Evolutionary conservation across 2,888 invertebrate genomes (phyloP).

Genomic region (Drosophila anomalata): DNA sequence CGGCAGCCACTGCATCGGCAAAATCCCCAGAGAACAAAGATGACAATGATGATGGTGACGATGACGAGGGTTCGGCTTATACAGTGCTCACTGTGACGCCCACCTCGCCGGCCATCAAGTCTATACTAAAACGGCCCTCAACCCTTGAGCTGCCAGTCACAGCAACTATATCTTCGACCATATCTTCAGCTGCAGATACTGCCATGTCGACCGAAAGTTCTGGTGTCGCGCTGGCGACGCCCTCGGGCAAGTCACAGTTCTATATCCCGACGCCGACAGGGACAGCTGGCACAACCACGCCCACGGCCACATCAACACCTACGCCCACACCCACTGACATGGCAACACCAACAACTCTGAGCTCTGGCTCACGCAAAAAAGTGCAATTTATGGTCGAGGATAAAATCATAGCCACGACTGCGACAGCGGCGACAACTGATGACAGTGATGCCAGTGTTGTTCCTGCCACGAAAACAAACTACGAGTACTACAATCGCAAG

Average conservation of each 20-base stretch:
- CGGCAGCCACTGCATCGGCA: conserved; percentile 1
- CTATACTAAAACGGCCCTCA: conserved; percentile 86
- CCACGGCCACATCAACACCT: conserved; percentile 84
- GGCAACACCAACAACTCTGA: conserved; percentile 34
- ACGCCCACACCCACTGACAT: conserved; percentile 38
- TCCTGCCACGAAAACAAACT: conserved; percentile 65
- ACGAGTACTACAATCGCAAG: conserved; percentile 81
- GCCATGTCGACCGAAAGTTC: conserved; percentile 42
- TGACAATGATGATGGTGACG: conserved; percentile 19
- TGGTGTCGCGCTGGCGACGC: conserved; percentile 45
- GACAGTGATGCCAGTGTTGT: conserved; percentile 54
- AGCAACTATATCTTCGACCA: conserved; percentile 26
- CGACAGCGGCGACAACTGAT: conserved; percentile 62
- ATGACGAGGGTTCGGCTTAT: conserved; percentile 40
- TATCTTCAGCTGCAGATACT: not conserved
- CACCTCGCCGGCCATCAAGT: conserved; percentile 84
- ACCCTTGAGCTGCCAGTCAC: conserved; percentile 77
- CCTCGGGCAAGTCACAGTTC: conserved; percentile 79
- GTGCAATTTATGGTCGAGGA: conserved; percentile 90
- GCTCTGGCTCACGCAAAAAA: conserved; percentile 86
- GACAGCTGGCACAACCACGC: conserved; percentile 35
- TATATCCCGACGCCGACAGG: conserved; percentile 82
- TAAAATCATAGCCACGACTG: conserved; percentile 80
- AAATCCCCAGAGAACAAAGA: conserved; percentile 9
- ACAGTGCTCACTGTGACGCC: conserved; percentile 75